Conservation (phyloP, 2,113 vertebrate genomes). For the Gobiocypris rarus region DNA sequence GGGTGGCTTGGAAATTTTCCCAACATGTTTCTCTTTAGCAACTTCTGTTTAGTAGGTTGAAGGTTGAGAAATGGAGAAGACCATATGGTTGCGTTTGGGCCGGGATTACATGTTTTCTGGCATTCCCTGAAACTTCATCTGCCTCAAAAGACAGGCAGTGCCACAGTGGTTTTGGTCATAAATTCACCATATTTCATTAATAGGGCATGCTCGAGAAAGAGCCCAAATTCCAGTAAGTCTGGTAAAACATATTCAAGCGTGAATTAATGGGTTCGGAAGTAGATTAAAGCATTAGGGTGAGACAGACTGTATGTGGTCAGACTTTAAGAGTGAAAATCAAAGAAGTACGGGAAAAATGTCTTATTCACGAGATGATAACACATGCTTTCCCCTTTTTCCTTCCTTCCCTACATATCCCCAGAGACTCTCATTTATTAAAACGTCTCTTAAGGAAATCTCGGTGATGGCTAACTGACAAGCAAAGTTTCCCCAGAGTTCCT, state of each 20-base stretch:
- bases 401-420: not conserved
- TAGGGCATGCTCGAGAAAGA: not conserved
- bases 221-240: constrained; percentile 27
- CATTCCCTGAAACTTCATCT: not conserved
- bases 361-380: constrained; percentile 44
- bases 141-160: not conserved
- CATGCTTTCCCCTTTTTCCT: not conserved
- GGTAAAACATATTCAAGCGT: constrained; percentile 43
- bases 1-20: not conserved
- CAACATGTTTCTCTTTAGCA: not conserved
- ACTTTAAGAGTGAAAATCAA: constrained; percentile 23
- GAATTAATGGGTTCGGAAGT: constrained; percentile 56
- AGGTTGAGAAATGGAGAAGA: not conserved
- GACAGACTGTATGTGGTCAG: constrained; percentile 21
- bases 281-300: constrained; percentile 60
- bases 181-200: constrained; percentile 22
- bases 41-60: constrained; percentile 7
- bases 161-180: not conserved
- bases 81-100: not conserved
- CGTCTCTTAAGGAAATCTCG: constrained; percentile 29
- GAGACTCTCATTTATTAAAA: constrained; percentile 53
- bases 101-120: not conserved
- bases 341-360: constrained; percentile 29
- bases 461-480: constrained; percentile 9
- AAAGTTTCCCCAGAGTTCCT: not conserved